Conservation (phyloP, 1,140 invertebrate genomes). For the Dreissena polymorpha region DNA sequence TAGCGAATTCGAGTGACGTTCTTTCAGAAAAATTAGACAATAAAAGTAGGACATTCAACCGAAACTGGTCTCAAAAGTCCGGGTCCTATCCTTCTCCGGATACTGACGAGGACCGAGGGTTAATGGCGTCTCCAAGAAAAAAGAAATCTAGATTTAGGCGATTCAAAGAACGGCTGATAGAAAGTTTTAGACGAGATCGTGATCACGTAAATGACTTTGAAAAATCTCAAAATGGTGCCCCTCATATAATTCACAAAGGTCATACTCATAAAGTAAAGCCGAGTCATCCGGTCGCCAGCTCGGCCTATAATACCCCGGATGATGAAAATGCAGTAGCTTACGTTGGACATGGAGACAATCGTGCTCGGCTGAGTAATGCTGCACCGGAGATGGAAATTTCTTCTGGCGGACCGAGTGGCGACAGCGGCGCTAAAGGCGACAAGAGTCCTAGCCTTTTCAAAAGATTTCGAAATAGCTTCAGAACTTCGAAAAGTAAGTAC, state of each 20-base stretch:
- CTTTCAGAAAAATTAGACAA: background rate
- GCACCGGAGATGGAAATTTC: no score
- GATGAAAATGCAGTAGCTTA: background rate
- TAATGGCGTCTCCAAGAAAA: slow-evolving; percentile 26
- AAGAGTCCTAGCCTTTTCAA: background rate
- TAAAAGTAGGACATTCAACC: background rate
- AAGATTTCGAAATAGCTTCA: background rate
- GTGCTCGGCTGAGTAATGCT: background rate
- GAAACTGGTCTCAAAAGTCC: slow-evolving; percentile 38
- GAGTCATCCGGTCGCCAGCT: background rate
- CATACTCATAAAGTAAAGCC: slow-evolving; percentile 25
- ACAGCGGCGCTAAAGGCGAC: background rate
- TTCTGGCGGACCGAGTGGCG: no score
- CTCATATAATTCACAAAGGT: background rate
- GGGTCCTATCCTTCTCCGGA: slow-evolving; percentile 48
- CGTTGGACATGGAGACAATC: background rate
- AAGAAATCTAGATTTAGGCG: slow-evolving; percentile 46
- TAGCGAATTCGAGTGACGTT: background rate
- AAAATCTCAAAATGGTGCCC: background rate
- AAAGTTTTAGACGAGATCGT: slow-evolving; percentile 17
- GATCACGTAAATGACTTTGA: background rate
- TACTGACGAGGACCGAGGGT: slow-evolving; percentile 40
- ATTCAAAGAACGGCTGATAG: slow-evolving; percentile 36
- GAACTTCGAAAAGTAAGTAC: background rate
- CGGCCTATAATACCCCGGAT: slow-evolving; percentile 24